Evolutionary conservation across 2,113 vertebrate genomes (phyloP), one percentile per base, ranked within the genome.

Genomic region (Dolichotis patagonum): DNA sequence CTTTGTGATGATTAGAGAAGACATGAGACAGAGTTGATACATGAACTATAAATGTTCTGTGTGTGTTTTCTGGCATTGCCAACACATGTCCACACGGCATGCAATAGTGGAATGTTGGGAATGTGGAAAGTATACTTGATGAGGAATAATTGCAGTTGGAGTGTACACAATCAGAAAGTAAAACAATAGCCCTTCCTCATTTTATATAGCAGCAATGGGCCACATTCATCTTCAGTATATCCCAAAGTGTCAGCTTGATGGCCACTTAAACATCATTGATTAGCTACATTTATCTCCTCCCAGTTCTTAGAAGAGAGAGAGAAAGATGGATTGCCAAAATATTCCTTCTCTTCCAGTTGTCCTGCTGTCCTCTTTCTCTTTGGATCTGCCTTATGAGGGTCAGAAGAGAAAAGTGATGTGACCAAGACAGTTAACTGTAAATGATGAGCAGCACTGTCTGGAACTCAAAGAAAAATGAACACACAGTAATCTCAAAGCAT

Each of bases 291-390:
- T 41, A 26, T 95, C 22, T 52, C 54, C 58, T 93, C 19, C 22
- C n/a, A 32, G 0, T 65, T 97, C 67, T 89, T 96, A 87, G 75
- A 97, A 38, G 88, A 32, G 30, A 32, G 82, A 13, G n/a, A 46
- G 3, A 26, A 19, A 69, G 20, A 13, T 84, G 63, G 46, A 30
- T 85, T 56, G 28, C 43, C 88, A 32, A 73, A 54, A 77, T 71
- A 49, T 1, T 54, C 24, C 43, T 90, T 78, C 35, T 52, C 58
- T 88, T 92, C 26, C 67, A 77, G 11, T 52, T 46, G 12, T 20
- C 87, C 62, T 71, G 52, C 73, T 62, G 43, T 17, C 28, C 9
- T 46, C 32, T 89, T 89, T 54, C 17, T 91, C 54, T 62, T 0
- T 46, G 81, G 73, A 46, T 62, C 86, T 85, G 43, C 77, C 19